Base-by-base conservation (phyloP, 2,797 vertebrate species). In the Brachyalestes nurse region DNA sequence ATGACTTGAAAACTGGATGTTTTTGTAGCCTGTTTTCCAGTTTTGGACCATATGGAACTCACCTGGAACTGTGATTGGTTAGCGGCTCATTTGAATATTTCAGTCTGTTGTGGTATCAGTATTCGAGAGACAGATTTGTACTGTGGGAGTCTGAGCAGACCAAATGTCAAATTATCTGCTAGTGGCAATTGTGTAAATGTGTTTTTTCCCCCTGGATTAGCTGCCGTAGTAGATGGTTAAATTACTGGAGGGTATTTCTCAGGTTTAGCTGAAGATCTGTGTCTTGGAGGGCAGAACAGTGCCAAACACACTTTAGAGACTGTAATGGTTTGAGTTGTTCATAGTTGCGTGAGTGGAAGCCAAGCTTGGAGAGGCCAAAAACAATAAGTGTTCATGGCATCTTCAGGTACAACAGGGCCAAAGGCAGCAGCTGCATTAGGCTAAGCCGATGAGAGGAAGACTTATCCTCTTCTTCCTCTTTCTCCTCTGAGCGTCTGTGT, bases 381-480 rank as follows among this genome's bases (percentile, higher is more conserved):
- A 19, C 0, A 45, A 23, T 25, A 53, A 66, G 2, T 58, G 47
- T 42, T 6, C 12, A 57, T 70, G 8, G 28, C 38, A 10, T n/a
- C 8, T 10, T 19, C 57, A 28, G 73, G 58, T 51, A 65, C 25
- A 49, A 40, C 64, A 69, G 70, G 64, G 21, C 16, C 40, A 70
- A 38, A 70, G 62, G 19, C n/a, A 19, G 12, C 42, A 0, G 61
- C 14, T 66, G 72, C 38, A 60, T 69, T 81, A 75, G 53, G 38
- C 53, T 75, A 75, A 80, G 62, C 65, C 61, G 23, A 55, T 73
- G 57, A 67, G 60, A 73, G 40, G 61, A 72, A 72, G 42, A 45
- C 70, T 60, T 69, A 82, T 74, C 70, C 75, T 73, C 72, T 49
- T 53, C 70, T 69, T 67, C 42, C 81, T 82, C 69, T 34, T 14